Base-by-base conservation (phyloP, 2,113 vertebrate species). In the Pelmatolapia mariae region DNA sequence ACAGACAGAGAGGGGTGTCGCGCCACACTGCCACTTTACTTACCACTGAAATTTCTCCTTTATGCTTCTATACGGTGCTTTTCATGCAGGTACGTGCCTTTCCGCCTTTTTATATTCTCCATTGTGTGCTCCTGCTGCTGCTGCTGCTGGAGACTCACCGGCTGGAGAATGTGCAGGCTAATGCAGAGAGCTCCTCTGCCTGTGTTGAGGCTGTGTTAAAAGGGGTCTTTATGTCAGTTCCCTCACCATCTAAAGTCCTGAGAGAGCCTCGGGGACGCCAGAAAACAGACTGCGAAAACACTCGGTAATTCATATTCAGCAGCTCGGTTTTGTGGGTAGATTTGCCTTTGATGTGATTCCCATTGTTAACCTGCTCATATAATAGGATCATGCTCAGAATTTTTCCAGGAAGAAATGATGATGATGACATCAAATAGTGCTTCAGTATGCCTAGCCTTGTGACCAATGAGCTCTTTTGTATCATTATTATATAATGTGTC, bases 21-120 rank as follows among this genome's bases (percentile, higher is more conserved):
- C 63, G 63, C 52, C 78, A 36, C 86, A 56, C 54, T 50, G 90
- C 11, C 90, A 61, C 90, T 87, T 91, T 71, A 73, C 88, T 68
- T 12, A 47, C 43, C 47, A 8, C 50, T 83, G 73, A 87, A 76
- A 71, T 78, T 13, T 66, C 29, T 85, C 82, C 54, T 89, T 90
- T 43, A 82, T 89, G 90, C 82, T 68, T 56, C 85, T 47, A 80
- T 33, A 80, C 52, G 38, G 36, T 80, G 76, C 82, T 61, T 78
- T 83, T 59, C 85, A 57, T 38, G 52, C 63, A 73, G 85, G 59
- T 73, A 52, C 13, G 24, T 53, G 84, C 52, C 78, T 79, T 50
- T 16, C 12, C 6, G 2, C 19, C 36, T 52, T 80, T 73, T 86
- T 53, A n/a, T 68, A 45, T 22, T 43, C 59, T 84, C 83, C 2